These are phyloP conservation scores for Drosophila testacea DNA, from an alignment of 2,888 invertebrate genomes.

Conservation along the genomic window DNA sequence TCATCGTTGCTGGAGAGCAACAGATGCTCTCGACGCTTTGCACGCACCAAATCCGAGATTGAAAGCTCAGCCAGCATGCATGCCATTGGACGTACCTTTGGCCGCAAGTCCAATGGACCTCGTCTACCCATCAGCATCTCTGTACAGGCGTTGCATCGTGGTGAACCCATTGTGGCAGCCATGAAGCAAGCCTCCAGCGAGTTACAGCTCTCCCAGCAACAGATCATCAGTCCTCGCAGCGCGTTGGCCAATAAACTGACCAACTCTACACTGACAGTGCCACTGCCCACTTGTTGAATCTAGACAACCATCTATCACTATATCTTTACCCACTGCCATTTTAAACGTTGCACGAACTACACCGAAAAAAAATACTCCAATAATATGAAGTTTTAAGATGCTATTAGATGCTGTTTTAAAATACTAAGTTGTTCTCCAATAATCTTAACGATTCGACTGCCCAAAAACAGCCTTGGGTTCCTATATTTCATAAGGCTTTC, in stretches of 20 bases:
- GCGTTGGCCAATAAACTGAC: slow-evolving; percentile 51
- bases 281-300: slow-evolving; percentile 54
- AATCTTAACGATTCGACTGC: too few species aligned
- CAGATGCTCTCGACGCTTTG: slow-evolving; percentile 53
- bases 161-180: slow-evolving; percentile 65
- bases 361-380: neutral
- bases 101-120: slow-evolving; percentile 63
- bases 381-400: neutral
- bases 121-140: slow-evolving; percentile 67
- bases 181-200: slow-evolving; percentile 70
- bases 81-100: slow-evolving; percentile 73
- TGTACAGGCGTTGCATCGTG: slow-evolving; percentile 69
- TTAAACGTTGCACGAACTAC: slow-evolving; percentile 7
- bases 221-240: slow-evolving; percentile 62
- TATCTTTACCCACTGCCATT: slow-evolving; percentile 26
- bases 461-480: too few species aligned
- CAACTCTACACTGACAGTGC: slow-evolving; percentile 50
- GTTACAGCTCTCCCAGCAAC: slow-evolving; percentile 53
- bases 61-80: slow-evolving; percentile 65
- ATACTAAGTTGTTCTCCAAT: too few species aligned
- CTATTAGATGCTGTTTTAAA: neutral
- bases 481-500: too few species aligned
- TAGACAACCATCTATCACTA: slow-evolving; percentile 7
- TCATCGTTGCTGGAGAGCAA: slow-evolving; percentile 13
- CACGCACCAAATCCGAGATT: slow-evolving; percentile 66